These are phyloP conservation scores for Tigriopus californicus DNA, from an alignment of 2,888 invertebrate species.

Conservation along the genomic window DNA sequence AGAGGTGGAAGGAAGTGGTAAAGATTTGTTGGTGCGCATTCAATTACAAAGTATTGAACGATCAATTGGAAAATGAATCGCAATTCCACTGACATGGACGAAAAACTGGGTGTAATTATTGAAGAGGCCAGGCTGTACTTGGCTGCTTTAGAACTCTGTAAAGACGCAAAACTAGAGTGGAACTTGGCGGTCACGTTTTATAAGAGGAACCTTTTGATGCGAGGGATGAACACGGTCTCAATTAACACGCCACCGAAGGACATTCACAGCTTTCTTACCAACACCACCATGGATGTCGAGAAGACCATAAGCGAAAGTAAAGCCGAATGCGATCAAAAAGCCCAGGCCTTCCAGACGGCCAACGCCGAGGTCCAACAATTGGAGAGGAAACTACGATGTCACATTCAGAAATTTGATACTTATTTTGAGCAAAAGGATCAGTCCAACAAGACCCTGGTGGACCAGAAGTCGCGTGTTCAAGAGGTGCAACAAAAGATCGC, in stretches of 20 bases:
- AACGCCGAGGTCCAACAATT: conserved; percentile 41
- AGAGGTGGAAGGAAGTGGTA: conserved; percentile 60
- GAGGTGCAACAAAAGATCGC: conserved; percentile 55
- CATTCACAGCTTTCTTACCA: conserved; percentile 84
- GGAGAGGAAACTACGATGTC: conserved; percentile 60
- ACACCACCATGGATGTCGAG: conserved; percentile 83
- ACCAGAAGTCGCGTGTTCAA: conserved; percentile 65
- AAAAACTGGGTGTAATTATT: conserved; percentile 64
- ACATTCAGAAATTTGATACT: conserved; percentile 63
- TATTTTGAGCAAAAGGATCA: conserved; percentile 68
- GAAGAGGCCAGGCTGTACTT: conserved; percentile 76
- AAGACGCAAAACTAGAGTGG: conserved; percentile 61
- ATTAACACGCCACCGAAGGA: conserved; percentile 86
- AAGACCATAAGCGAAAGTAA: conserved; percentile 72
- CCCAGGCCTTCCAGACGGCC: conserved; percentile 48
- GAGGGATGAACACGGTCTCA: conserved; percentile 81
- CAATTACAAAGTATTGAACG: conserved; percentile 87
- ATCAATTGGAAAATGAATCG: conserved; percentile 35
- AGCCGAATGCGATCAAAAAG: conserved; percentile 61
- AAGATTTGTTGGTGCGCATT: conserved; percentile 81
- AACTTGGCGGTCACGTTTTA: conserved; percentile 76
- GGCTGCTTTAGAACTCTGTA: conserved; percentile 57
- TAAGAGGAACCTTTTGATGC: conserved; percentile 58
- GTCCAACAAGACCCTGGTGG: conserved; percentile 63
- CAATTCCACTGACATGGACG: conserved; percentile 54